These are phyloP conservation scores for Lepidurus arcticus DNA, from an alignment of 1,140 invertebrate genomes.

Conservation along the genomic window DNA sequence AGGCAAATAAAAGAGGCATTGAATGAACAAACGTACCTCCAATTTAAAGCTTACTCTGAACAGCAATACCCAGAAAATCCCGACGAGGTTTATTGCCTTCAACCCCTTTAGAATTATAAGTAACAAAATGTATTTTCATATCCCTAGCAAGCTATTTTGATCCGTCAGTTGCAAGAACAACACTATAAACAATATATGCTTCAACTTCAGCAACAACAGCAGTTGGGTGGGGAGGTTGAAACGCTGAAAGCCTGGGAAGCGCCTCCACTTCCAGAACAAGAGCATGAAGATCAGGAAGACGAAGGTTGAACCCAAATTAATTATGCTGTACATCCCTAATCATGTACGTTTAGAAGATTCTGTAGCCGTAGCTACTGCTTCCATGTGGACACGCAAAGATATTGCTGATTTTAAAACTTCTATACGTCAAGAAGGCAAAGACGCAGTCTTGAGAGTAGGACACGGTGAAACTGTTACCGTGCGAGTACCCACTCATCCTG, in stretches of 20 bases:
- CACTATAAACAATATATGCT: conserved; percentile 98
- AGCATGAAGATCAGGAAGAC: conserved; percentile 24
- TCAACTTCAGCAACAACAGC: conserved; percentile 63
- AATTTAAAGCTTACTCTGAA: conserved; percentile 90
- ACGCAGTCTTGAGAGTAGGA: conserved; percentile 90
- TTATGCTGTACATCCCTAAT: not conserved
- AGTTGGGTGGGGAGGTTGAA: conserved; percentile 29
- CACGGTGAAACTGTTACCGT: conserved; percentile 96
- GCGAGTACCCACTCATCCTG: conserved; percentile 91
- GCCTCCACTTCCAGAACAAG: not conserved
- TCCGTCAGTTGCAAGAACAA: conserved; percentile 89
- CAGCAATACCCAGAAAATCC: conserved; percentile 91
- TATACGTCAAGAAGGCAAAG: conserved; percentile 75
- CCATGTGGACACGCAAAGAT: conserved; percentile 91
- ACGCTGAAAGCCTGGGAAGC: conserved; percentile 29
- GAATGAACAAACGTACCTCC: conserved; percentile 91
- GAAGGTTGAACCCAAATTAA: conserved; percentile 12
- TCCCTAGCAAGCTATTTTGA: conserved; percentile 77
- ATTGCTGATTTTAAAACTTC: conserved; percentile 86
- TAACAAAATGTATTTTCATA: conserved; percentile 27
- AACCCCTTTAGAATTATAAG: not conserved
- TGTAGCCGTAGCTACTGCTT: conserved; percentile 57
- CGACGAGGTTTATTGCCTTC: conserved; percentile 57
- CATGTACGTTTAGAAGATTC: not conserved
- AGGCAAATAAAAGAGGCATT: conserved; percentile 88